phyloP scores from a whole-genome alignment of 2,888 invertebrate species.

The Drosophila gaucha region DNA sequence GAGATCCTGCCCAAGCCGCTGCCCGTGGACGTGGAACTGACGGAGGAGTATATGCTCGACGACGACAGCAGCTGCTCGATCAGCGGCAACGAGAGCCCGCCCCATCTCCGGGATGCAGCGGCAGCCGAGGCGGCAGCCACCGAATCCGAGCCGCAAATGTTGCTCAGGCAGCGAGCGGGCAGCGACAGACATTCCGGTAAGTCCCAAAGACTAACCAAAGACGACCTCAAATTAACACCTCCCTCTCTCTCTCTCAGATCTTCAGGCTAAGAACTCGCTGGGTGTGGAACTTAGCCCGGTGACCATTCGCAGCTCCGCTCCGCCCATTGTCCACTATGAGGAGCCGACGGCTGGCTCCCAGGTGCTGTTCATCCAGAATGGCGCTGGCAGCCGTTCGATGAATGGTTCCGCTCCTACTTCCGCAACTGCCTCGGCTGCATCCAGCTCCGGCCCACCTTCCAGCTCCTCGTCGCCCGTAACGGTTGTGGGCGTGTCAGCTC shows the following conservation, averaged over 20 bases:
- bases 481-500: constrained; percentile 38
- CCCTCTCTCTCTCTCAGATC: no score
- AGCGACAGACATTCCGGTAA: constrained; percentile 70
- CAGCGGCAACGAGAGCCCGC: constrained; percentile 86
- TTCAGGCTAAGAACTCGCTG: constrained; percentile 18
- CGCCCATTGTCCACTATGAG: constrained; percentile 59
- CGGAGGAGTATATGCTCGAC: constrained; percentile 85
- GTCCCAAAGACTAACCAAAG: no score
- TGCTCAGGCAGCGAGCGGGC: constrained; percentile 36
- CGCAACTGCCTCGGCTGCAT: constrained; percentile 28
- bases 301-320: constrained; percentile 65
- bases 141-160: constrained; percentile 38
- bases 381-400: constrained; percentile 17
- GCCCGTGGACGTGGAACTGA: constrained; percentile 80
- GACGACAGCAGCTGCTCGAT: constrained; percentile 86
- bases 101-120: constrained; percentile 54
- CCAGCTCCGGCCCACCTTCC: constrained; percentile 44
- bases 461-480: constrained; percentile 61
- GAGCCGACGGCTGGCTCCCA: constrained; percentile 8
- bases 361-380: constrained; percentile 1
- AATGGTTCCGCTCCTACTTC: constrained; percentile 60
- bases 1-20: constrained; percentile 79
- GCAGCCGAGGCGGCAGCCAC: constrained; percentile 36
- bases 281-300: constrained; percentile 19
- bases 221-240: no score